Evolutionary conservation across 2,113 vertebrate genomes (phyloP), one percentile per base, ranked within the genome.

Genomic region (Phrynosoma platyrhinos): DNA sequence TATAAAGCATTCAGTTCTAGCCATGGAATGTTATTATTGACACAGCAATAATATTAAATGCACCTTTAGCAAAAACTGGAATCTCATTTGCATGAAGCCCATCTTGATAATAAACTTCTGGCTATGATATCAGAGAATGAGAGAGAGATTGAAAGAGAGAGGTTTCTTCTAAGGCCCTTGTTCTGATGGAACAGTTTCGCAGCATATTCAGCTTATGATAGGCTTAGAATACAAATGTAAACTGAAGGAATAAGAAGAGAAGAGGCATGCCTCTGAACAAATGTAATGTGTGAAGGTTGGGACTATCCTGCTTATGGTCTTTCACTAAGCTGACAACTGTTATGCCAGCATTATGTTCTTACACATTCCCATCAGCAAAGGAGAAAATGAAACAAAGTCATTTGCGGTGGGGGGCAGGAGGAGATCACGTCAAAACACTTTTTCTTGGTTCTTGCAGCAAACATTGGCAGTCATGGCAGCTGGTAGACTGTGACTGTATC

Each of bases 201-300:
- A 87, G 89, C 91, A 91, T 95, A 91, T 88, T 93, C 55, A 87
- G 18, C 76, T 89, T 90, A 85, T 79, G 87, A 93, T 78, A 72
- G 71, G 55, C 91, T 89, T 91, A 40, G 94, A 96, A 96, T 96
- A 94, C 69, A 91, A 95, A 96, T 92, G 91, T 82, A 88, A 79
- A 71, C 78, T 75, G 13, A 21, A 84, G 32, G 72, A 92, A 62
- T 20, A 55, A 87, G 62, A 58, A 85, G 16, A 90, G 82, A 88
- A 55, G 6, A 82, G 66, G 18, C 89, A 85, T 92, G 90, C 0
- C 23, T 71, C 86, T 88, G 76, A 89, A 84, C 42, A 88, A 71
- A 23, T 90, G 58, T 66, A 72, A 83, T 84, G 90, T 80, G 68
- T 53, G 13, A 89, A 90, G 47, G 32, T 23, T 42, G n/a, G 23